Base-by-base conservation (phyloP, 1,140 invertebrate genomes). In the Papilio machaon region DNA sequence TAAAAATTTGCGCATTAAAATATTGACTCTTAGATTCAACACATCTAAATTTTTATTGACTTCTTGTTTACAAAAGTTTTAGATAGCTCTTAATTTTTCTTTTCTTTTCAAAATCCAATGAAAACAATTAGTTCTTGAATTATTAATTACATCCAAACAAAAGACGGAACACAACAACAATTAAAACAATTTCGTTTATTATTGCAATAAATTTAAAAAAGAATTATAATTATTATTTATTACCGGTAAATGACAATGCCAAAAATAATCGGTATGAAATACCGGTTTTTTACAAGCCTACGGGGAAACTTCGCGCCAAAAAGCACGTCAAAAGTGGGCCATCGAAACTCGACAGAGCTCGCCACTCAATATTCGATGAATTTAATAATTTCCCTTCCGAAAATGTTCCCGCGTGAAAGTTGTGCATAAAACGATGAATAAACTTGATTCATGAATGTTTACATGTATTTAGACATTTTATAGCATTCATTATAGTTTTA, bases 311-410 rank as follows among this genome's bases (percentile, higher is more conserved):
- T 67, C 64, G 64, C 64, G 64, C 64, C 64, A 67, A 67, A 67
- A 67, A 64, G 54, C 13, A 38, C 19, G 58, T 46, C 77, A 79
- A 67, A 79, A 79, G 58, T 79, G 58, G 54, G 77, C 17, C 77
- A 79, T 43, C 77, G 38, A 60, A 77, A 47, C 58, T 78, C 35
- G 38, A 60, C 58, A 17, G 46, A 19, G 46, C 73, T 19, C n/a
- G 77, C 58, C 35, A 11, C 58, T 64, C 76, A 78, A 60, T 78
- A 78, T 78, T 78, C 76, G 23, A 30, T 64, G 76, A 78, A 78
- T 78, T 78, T 60, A 64, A 78, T 78, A 78, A 60, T 79, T 79
- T 79, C 77, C 77, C 77, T 79, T 79, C 77, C 77, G 58, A 67
- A 79, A 79, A 79, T 23, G 77, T 46, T 52, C 43, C 23, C 58